Evolutionary conservation across 2,797 vertebrate species (phyloP).

Genomic region (Pangasius djambal): DNA sequence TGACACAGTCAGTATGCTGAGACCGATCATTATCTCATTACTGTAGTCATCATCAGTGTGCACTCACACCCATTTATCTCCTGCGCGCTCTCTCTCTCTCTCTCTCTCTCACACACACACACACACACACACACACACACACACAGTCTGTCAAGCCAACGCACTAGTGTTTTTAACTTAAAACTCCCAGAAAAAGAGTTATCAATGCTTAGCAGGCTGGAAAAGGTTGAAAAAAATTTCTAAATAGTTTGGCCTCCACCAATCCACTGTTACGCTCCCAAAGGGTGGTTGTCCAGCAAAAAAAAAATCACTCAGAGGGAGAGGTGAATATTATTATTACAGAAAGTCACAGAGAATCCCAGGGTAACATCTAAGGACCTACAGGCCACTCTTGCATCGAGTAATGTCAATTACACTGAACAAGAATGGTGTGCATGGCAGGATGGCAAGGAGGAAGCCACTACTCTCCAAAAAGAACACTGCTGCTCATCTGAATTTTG

Average conservation of each 20-base stretch:
- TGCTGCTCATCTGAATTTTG: neutral
- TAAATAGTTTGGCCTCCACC: neutral
- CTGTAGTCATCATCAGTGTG: slow-evolving; percentile 20
- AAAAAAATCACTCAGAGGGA: neutral
- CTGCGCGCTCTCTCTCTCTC: neutral
- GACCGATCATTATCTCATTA: slow-evolving; percentile 46
- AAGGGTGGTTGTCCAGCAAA: neutral
- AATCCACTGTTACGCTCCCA: neutral
- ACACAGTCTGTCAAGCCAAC: neutral
- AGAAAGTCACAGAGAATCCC: neutral
- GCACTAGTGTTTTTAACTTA: neutral
- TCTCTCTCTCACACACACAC: neutral
- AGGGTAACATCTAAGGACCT: neutral
- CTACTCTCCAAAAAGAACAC: neutral
- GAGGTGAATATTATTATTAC: neutral
- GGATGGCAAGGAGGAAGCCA: neutral
- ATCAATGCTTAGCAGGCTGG: neutral
- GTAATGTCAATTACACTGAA: neutral
- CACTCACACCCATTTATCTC: slow-evolving; percentile 9
- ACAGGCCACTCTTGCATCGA: neutral
- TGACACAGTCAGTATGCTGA: slow-evolving; percentile 25
- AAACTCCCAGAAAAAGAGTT: neutral
- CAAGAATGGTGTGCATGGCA: neutral
- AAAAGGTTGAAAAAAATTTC: neutral
- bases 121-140: neutral